Conservation (phyloP, 35 echinoderm and acorn worm genomes). For the Chiridota heheva region DNA sequence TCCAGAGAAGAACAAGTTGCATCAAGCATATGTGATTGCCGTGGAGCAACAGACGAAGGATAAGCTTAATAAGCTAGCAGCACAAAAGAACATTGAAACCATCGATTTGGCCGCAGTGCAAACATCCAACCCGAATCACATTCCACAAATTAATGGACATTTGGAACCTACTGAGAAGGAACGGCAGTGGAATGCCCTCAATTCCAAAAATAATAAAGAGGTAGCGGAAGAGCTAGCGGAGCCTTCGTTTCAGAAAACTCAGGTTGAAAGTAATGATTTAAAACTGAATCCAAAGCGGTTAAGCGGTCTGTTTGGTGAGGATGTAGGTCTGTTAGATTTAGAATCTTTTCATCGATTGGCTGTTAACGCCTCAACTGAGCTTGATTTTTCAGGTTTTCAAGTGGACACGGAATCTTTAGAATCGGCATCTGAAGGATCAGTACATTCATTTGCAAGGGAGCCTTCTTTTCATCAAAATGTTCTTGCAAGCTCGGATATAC, state of each 20-base stretch:
- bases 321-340: too few species aligned
- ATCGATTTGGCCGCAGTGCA: conserved; percentile 60
- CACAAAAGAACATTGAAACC: conserved; percentile 62
- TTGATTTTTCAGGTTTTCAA: too few species aligned
- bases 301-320: conserved; percentile 20
- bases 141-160: conserved; percentile 66
- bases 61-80: conserved; percentile 69
- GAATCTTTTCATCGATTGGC: too few species aligned
- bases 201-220: conserved; percentile 15
- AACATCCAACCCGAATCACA: conserved; percentile 43
- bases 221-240: neutral
- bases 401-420: too few species aligned
- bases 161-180: conserved; percentile 41
- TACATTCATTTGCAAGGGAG: too few species aligned
- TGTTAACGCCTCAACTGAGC: too few species aligned
- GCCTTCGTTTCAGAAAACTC: conserved; percentile 3
- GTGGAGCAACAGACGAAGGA: conserved; percentile 75
- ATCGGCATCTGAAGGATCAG: too few species aligned
- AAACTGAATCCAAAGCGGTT: too few species aligned
- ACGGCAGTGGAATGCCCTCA: neutral
- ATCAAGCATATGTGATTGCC: conserved; percentile 94
- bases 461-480: too few species aligned
- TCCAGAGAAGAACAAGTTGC: conserved; percentile 70
- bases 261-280: too few species aligned
- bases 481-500: too few species aligned